phyloP scores from a whole-genome alignment of 2,113 vertebrate genomes.

The Apteryx mantelli region DNA sequence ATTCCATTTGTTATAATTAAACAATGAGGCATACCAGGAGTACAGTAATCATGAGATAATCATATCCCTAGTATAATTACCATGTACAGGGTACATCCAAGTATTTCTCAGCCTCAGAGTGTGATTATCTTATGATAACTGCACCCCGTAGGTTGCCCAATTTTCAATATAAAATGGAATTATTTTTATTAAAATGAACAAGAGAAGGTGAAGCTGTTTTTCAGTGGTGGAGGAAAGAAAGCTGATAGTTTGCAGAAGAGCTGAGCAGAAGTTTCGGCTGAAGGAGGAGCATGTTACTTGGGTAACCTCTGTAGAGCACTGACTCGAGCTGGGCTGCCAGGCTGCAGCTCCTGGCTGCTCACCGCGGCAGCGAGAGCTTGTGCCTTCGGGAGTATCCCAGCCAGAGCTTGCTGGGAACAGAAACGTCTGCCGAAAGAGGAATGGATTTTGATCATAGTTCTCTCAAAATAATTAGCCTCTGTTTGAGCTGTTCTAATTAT shows the following conservation, averaged over 20 bases:
- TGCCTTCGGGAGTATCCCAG: neutral
- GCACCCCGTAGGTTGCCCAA: conserved; percentile 56
- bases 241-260: neutral
- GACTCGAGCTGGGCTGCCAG: neutral
- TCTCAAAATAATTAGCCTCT: neutral
- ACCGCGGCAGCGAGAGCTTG: neutral
- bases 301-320: neutral
- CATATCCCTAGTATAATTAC: conserved; percentile 69
- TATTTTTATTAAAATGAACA: conserved; percentile 30
- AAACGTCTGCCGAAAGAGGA: neutral
- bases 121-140: conserved; percentile 69
- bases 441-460: rapidly evolving
- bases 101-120: conserved; percentile 59
- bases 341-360: neutral
- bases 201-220: conserved; percentile 9
- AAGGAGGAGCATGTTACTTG: neutral
- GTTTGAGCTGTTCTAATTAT: neutral
- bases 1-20: conserved; percentile 77
- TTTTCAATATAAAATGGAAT: conserved; percentile 65
- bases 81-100: conserved; percentile 67
- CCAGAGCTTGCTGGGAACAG: rapidly evolving
- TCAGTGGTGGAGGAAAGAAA: neutral
- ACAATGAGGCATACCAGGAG: conserved; percentile 73
- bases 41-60: conserved; percentile 74
- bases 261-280: neutral